Percentiles rank a stretch among this genome's conserved stretches.
Conservation (phyloP, 1,140 invertebrate species). For the Phymorhynchus buccinoides region DNA sequence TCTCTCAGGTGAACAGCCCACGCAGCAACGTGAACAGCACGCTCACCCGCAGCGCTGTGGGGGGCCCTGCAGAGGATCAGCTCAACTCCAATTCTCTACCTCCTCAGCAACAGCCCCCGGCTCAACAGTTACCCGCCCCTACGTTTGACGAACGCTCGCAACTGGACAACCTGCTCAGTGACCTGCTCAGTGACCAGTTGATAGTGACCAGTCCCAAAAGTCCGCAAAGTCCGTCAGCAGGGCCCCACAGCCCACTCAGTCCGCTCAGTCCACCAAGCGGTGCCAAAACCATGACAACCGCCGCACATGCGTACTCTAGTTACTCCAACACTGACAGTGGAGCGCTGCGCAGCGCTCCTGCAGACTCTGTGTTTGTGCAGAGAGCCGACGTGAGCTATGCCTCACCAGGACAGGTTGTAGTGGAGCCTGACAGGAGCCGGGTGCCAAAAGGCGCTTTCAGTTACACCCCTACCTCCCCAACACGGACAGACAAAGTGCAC, state of each 20-base stretch:
- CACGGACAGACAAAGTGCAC: conserved; percentile 33
- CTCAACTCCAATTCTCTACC: conserved; percentile 51
- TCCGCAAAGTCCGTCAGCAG: conserved; percentile 25
- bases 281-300: conserved; percentile 55
- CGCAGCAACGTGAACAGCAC: conserved; percentile 45
- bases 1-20: conserved; percentile 43
- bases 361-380: conserved; percentile 60
- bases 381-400: conserved; percentile 65
- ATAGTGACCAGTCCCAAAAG: conserved; percentile 50
- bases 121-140: conserved; percentile 8
- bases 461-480: conserved; percentile 35
- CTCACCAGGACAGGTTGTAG: conserved; percentile 57
- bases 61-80: conserved; percentile 23
- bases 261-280: conserved; percentile 16
- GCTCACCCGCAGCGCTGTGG: conserved; percentile 12
- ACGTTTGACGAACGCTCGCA: conserved; percentile 68
- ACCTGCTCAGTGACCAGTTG: conserved; percentile 68
- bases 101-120: conserved; percentile 26
- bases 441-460: conserved; percentile 52
- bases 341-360: conserved; percentile 43
- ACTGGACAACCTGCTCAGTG: conserved; percentile 71
- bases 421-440: conserved; percentile 47
- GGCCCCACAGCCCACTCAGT: not conserved
- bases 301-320: conserved; percentile 61
- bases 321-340: conserved; percentile 51